phyloP scores from a whole-genome alignment of 2,797 vertebrate genomes.

The Gobio occitaniae region DNA sequence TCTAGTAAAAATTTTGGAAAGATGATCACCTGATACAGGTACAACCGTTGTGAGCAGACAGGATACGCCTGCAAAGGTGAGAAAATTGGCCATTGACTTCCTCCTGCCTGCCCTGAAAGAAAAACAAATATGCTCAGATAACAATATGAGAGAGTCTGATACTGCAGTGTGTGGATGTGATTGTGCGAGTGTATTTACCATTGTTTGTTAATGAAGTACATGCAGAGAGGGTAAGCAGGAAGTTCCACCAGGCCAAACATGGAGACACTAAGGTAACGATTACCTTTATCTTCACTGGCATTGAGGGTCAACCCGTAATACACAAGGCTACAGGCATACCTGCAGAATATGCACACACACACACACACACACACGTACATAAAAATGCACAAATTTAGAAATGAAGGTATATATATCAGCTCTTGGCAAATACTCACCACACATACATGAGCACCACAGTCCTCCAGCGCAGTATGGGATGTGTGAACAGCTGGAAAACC shows the following conservation, averaged over 20 bases:
- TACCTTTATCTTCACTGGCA: conserved; percentile 82
- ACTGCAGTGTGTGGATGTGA: background rate
- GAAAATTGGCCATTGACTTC: conserved; percentile 83
- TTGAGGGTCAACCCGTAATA: conserved; percentile 91
- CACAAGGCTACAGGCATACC: conserved; percentile 90
- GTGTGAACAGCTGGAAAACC: conserved; percentile 76
- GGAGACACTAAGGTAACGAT: conserved; percentile 84
- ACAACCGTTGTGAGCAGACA: conserved; percentile 83
- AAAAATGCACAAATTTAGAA: background rate
- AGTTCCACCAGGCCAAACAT: conserved; percentile 91
- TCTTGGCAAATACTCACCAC: conserved; percentile 75
- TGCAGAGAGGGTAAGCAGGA: conserved; percentile 88
- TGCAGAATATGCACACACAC: conserved; percentile 62
- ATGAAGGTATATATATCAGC: background rate
- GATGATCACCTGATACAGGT: conserved; percentile 76
- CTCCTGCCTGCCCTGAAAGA: conserved; percentile 83
- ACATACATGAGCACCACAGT: conserved; percentile 85
- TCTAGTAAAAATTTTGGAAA: background rate
- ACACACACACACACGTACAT: background rate
- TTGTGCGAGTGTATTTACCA: conserved; percentile 74
- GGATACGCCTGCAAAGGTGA: conserved; percentile 81
- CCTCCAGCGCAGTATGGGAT: conserved; percentile 79
- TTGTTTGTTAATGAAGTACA: conserved; percentile 88
- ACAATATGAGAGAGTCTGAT: background rate
- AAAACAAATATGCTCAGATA: background rate